A percentile compares a stretch with the other conserved stretches of the same genome.
Evolutionary conservation across 2,113 vertebrate species (phyloP).

Genomic region (Phrynocephalus versicolor): DNA sequence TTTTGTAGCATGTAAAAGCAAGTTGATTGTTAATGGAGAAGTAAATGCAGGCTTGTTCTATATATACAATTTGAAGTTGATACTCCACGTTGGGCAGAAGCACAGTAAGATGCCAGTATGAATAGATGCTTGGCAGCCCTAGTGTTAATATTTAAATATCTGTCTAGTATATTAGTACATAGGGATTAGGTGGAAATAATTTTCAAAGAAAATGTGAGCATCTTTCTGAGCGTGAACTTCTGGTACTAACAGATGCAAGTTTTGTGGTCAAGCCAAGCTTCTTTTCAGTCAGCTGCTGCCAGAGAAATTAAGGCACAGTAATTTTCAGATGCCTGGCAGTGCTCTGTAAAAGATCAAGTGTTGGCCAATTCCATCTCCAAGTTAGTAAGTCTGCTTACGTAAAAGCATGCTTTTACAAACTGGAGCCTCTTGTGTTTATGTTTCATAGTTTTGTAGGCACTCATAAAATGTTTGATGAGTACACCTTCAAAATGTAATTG

Average conservation of each 20-base stretch:
- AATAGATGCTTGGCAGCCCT: conserved; percentile 42
- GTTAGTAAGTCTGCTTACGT: neutral
- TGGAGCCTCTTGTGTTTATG: too few relatives aligned
- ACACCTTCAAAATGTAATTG: neutral
- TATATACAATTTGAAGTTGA: conserved; percentile 16
- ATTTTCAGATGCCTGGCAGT: neutral
- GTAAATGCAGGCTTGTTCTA: conserved; percentile 30
- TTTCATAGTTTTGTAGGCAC: too few relatives aligned
- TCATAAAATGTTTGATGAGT: neutral
- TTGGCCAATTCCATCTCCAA: neutral
- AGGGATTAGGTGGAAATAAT: neutral
- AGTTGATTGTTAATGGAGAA: conserved; percentile 49
- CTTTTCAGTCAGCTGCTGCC: neutral
- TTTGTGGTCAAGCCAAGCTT: neutral
- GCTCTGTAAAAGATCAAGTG: neutral
- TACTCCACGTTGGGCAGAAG: conserved; percentile 35
- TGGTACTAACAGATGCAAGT: neutral
- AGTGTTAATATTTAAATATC: conserved; percentile 22
- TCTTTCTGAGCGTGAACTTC: neutral
- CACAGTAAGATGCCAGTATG: conserved; percentile 33
- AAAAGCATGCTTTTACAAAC: too few relatives aligned
- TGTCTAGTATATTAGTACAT: conserved; percentile 28
- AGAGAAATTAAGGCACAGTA: neutral
- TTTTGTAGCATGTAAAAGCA: conserved; percentile 50
- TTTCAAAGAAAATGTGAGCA: conserved; percentile 4